A percentile compares a stretch with the other conserved stretches of the same genome.
Evolutionary conservation across 2,888 invertebrate genomes (phyloP).

Genomic region (Teleiodes luculella): DNA sequence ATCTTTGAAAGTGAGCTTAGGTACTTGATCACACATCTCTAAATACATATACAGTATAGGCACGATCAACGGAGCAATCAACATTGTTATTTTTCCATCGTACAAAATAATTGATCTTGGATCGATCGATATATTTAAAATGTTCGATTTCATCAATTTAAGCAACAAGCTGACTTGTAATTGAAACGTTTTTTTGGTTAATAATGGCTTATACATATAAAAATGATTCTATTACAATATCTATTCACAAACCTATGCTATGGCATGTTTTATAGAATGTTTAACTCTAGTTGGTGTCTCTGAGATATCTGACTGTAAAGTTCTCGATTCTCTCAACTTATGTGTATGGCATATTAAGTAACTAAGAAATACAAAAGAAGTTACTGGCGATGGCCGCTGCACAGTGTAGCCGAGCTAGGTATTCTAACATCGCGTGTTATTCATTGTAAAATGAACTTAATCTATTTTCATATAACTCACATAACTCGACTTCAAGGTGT

Average conservation of each 20-base stretch:
- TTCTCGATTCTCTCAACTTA: conserved; percentile 1
- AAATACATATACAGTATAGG: conserved; percentile 30
- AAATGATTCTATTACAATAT: conserved; percentile 21
- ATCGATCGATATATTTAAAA: conserved; percentile 20
- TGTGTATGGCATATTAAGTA: conserved; percentile 12
- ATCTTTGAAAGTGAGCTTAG: conserved; percentile 33
- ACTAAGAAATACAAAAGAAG: conserved; percentile 22
- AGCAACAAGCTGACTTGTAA: conserved; percentile 26
- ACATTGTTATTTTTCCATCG: conserved; percentile 3
- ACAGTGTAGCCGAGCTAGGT: conserved; percentile 3
- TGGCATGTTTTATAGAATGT: conserved; percentile 20
- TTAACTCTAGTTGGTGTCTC: conserved; percentile 16
- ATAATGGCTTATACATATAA: conserved; percentile 26
- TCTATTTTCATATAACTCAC: too few species aligned
- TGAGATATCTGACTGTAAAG: conserved; percentile 7
- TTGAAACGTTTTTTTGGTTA: conserved; percentile 22
- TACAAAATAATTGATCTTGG: conserved; percentile 9
- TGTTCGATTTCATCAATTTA: conserved; percentile 30
- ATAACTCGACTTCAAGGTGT: too few species aligned
- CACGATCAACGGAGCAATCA: conserved; percentile 22
- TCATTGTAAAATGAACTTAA: not conserved
- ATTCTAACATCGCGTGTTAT: too few species aligned
- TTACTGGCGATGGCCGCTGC: conserved; percentile 27
- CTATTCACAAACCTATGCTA: conserved; percentile 21
- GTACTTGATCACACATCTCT: conserved; percentile 28